phyloP scores from a whole-genome alignment of 1,140 invertebrate genomes.

The Tachypleus tridentatus region DNA sequence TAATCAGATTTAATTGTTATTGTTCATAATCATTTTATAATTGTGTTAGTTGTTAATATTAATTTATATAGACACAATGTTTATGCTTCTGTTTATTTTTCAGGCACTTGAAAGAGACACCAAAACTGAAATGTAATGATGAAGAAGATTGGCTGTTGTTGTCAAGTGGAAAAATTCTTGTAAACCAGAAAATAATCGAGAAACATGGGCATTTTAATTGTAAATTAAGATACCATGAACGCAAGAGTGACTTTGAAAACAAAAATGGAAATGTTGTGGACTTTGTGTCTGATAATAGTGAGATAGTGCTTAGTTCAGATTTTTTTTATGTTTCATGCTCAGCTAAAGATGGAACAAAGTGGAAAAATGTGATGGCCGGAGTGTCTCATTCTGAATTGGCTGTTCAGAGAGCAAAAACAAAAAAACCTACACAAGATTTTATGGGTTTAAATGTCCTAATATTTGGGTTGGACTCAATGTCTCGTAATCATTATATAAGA shows the following conservation, averaged over 20 bases:
- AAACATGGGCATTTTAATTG: constrained; percentile 13
- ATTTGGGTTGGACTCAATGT: constrained; percentile 83
- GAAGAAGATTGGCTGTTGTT: constrained; percentile 14
- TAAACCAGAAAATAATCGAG: constrained; percentile 6
- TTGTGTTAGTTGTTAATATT: neutral
- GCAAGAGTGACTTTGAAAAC: constrained; percentile 10
- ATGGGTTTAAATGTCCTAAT: constrained; percentile 65
- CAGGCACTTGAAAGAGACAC: constrained; percentile 12
- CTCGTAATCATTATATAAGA: constrained; percentile 69
- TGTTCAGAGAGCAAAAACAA: constrained; percentile 38
- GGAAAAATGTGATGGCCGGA: constrained; percentile 45
- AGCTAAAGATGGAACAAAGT: constrained; percentile 41
- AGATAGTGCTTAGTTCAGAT: constrained; percentile 37
- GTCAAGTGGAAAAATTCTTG: neutral
- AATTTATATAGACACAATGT: neutral
- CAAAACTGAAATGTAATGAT: constrained; percentile 9
- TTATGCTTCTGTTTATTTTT: neutral
- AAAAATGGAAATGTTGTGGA: neutral
- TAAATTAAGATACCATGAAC: constrained; percentile 11
- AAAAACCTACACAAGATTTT: constrained; percentile 37
- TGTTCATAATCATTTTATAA: no score
- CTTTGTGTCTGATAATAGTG: neutral
- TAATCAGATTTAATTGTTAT: no score
- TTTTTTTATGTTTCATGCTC: constrained; percentile 49
- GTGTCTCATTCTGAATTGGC: constrained; percentile 39